Evolutionary conservation across 2,888 invertebrate genomes (phyloP), one percentile per base, ranked within the genome.

Genomic region (Caenorhabditis uteleia): DNA sequence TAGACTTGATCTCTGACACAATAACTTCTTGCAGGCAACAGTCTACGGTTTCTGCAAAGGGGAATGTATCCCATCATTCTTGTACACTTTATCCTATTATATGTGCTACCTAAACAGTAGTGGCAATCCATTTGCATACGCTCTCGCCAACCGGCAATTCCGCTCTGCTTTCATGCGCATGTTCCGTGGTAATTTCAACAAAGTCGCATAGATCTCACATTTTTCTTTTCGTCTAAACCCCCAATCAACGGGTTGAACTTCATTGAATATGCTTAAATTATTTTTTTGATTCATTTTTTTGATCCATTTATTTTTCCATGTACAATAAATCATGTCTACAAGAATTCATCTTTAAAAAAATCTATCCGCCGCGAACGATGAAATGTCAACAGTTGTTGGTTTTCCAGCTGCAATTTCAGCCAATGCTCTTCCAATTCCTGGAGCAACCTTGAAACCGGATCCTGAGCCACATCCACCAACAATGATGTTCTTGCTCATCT

Each of bases 41-140:
- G 65, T 83, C 20, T 83, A 82, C 54, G 83, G 83, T 2, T 83
- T 83, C 62, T 83, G 82, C 60, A 75, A 75, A 40, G 75, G 77
- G 20, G 68, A 75, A 29, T 83, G 82, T 71, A 79, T 83, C 20
- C 82, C 82, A 8, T 58, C 72, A n/a, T 55, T 75, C 8, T 57
- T 83, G 7, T 83, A 82, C 71, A 78, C 78, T 18, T 65, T 81
- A 31, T 78, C 82, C 40, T 83, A 83, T 64, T 83, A 83, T 65
- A 77, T 82, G 78, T 83, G 83, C 76, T 83, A 83, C 59, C 47
- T 83, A 57, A 83, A 75, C 46, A 72, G 72, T 42, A 69, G 66
- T 49, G 74, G 81, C 12, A 83, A 83, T 54, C 83, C 83, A 6
- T 83, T 83, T 62, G 79, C 80, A 18, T 83, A 83, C 59, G 83